These are phyloP conservation scores for Tachyglossus aculeatus DNA, from an alignment of 2,797 vertebrate species.

Conservation along the genomic window DNA sequence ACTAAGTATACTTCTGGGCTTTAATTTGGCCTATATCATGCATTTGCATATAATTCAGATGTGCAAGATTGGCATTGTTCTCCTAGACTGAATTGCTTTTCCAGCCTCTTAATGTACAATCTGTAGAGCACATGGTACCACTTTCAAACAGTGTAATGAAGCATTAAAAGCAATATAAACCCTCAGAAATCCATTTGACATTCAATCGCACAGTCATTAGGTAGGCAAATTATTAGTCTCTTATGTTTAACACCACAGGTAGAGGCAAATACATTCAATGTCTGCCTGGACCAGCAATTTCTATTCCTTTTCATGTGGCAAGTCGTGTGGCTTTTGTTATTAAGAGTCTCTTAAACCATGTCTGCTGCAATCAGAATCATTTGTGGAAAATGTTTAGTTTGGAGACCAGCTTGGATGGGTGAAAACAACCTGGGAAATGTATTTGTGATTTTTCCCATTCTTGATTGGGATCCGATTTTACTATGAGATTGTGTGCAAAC, in stretches of 20 bases:
- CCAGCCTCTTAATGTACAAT: background rate
- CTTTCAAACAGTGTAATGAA: background rate
- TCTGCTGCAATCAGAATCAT: too few species aligned
- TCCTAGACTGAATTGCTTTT: rapidly evolving
- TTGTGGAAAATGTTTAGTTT: too few species aligned
- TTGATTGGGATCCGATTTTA: too few species aligned
- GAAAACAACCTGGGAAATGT: too few species aligned
- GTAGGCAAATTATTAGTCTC: background rate
- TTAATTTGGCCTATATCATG: background rate
- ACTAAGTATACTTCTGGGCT: rapidly evolving
- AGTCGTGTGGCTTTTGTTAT: background rate
- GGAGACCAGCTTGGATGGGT: background rate
- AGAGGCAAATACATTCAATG: rapidly evolving
- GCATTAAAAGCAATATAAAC: background rate
- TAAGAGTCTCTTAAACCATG: too few species aligned
- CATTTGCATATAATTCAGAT: background rate
- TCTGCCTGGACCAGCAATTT: background rate
- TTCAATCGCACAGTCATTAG: background rate
- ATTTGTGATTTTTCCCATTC: too few species aligned
- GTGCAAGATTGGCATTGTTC: background rate
- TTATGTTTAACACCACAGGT: background rate
- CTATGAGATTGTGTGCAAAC: too few species aligned
- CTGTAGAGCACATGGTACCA: rapidly evolving
- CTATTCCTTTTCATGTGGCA: background rate
- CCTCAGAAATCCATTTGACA: rapidly evolving